Percentiles rank a stretch among this genome's conserved stretches.
These are phyloP conservation scores for Pantala flavescens DNA, from an alignment of 1,140 invertebrate species.

Conservation along the genomic window DNA sequence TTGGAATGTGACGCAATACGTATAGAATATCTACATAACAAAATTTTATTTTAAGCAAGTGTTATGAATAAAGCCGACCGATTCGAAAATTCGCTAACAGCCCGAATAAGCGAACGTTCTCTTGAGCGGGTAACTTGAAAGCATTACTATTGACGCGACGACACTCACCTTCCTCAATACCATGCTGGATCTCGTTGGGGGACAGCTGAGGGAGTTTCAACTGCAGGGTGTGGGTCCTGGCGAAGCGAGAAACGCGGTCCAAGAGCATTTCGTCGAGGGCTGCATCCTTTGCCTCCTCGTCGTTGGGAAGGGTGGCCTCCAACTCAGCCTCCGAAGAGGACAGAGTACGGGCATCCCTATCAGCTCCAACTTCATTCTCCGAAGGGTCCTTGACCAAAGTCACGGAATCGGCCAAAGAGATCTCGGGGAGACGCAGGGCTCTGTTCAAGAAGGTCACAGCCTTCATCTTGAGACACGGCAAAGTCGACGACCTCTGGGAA, in stretches of 20 bases:
- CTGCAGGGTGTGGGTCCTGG: conserved; percentile 47
- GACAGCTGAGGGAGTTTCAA: conserved; percentile 42
- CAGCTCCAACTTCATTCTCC: background rate
- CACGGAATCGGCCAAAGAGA: background rate
- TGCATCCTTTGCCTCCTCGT: conserved; percentile 37
- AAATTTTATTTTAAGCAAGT: too few species aligned
- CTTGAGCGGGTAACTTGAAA: too few species aligned
- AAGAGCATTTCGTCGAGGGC: conserved; percentile 43
- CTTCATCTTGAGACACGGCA: conserved; percentile 21
- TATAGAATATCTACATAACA: too few species aligned
- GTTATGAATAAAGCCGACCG: too few species aligned
- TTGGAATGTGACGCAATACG: too few species aligned
- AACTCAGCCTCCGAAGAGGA: conserved; percentile 31
- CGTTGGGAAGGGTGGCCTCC: conserved; percentile 38
- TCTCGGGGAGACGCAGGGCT: background rate
- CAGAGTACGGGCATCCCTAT: background rate
- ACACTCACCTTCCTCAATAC: conserved; percentile 48
- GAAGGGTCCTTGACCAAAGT: background rate
- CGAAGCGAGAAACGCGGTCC: conserved; percentile 42
- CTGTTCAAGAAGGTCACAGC: conserved; percentile 20
- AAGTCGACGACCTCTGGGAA: conserved; percentile 12
- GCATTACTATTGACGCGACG: too few species aligned
- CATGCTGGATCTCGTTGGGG: conserved; percentile 35
- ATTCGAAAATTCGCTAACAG: too few species aligned
- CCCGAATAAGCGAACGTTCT: too few species aligned